A percentile compares a stretch with the other conserved stretches of the same genome.
Evolutionary conservation across 2,113 vertebrate genomes (phyloP).

Genomic region (Lepisosteus osseus): DNA sequence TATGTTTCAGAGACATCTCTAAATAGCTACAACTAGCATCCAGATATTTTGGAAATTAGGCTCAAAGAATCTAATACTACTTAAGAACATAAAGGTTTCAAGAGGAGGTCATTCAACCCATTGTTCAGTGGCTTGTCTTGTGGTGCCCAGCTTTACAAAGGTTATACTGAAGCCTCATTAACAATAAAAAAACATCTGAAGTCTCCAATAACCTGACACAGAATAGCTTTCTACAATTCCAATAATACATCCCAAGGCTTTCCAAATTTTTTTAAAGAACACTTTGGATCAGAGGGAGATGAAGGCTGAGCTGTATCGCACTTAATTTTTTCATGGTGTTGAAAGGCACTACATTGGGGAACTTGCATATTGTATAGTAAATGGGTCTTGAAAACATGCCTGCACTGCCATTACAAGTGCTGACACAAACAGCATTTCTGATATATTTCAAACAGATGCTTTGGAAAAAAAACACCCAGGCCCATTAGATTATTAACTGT

Average conservation of each 20-base stretch:
- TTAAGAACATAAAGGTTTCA: too few relatives aligned
- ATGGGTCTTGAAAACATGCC: constrained; percentile 56
- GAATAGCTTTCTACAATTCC: neutral
- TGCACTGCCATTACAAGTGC: constrained; percentile 50
- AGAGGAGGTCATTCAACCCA: too few relatives aligned
- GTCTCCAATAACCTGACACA: neutral
- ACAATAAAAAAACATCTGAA: neutral
- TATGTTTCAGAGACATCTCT: too few relatives aligned
- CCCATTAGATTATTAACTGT: constrained; percentile 12
- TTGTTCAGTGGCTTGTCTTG: too few relatives aligned
- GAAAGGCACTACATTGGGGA: constrained; percentile 44
- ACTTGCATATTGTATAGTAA: constrained; percentile 48
- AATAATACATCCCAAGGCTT: neutral
- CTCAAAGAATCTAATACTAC: too few relatives aligned
- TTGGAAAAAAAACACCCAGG: constrained; percentile 29
- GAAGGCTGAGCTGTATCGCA: neutral
- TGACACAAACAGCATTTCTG: constrained; percentile 39
- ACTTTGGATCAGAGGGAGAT: constrained; percentile 39
- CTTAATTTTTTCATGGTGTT: constrained; percentile 44
- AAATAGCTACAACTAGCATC: too few relatives aligned
- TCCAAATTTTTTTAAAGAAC: neutral
- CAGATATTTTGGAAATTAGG: too few relatives aligned
- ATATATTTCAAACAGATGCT: constrained; percentile 38
- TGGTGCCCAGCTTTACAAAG: neutral
- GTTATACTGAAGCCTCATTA: neutral